Evolutionary conservation across 2,113 vertebrate genomes (phyloP).

Genomic region (Vicugna pacos): DNA sequence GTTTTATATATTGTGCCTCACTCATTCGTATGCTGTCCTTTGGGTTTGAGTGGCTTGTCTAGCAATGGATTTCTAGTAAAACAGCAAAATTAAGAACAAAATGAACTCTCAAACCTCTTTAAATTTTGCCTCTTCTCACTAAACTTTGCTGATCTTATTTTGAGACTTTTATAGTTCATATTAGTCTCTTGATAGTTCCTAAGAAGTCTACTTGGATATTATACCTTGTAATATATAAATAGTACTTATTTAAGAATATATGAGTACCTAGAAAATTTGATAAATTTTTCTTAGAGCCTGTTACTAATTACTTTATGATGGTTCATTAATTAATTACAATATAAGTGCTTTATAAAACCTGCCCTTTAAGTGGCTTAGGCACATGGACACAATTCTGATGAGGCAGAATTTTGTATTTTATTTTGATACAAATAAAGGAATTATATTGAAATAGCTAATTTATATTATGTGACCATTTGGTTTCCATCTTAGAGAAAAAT

Average conservation of each 20-base stretch:
- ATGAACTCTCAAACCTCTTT: neutral
- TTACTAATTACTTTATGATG: conserved; percentile 24
- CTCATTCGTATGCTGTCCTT: neutral
- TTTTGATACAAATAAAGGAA: conserved; percentile 24
- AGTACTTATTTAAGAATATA: neutral
- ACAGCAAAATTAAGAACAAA: neutral
- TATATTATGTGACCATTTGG: neutral
- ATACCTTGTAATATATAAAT: neutral
- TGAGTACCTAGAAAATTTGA: neutral
- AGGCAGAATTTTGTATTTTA: conserved; percentile 8
- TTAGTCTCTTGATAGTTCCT: neutral
- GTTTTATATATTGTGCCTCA: neutral
- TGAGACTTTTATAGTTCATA: neutral
- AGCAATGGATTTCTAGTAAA: neutral
- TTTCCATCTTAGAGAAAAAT: conserved; percentile 8
- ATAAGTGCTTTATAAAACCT: neutral
- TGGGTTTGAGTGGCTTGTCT: neutral
- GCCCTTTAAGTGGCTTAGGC: neutral
- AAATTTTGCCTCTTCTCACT: neutral
- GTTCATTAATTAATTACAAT: neutral
- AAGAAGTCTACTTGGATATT: neutral
- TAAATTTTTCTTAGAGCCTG: neutral
- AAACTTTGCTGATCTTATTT: conserved; percentile 1
- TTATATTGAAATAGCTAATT: neutral
- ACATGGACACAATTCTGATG: neutral